Evolutionary conservation across 2,113 vertebrate genomes (phyloP), one percentile per base, ranked within the genome.

Genomic region (Megaleporinus macrocephalus): DNA sequence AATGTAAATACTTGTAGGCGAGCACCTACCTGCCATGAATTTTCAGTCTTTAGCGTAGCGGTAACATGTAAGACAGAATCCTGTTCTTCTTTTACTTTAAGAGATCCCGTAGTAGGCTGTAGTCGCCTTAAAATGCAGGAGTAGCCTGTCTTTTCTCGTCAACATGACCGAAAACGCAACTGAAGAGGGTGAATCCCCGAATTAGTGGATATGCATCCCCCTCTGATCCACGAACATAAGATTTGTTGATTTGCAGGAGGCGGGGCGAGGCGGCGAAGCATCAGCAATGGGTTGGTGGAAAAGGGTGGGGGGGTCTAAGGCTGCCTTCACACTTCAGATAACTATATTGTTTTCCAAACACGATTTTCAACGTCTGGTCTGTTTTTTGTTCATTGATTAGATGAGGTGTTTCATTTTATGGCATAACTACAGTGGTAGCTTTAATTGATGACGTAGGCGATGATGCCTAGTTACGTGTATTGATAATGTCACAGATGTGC

Each of bases 81-180:
- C 30, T 59, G 1, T 24, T 61, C n/a, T 69, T 41, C 33, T 15
- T 74, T 75, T 59, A 75, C 73, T 59, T 73, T 55, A n/a, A n/a
- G 9, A 18, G 6, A 57, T 9, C 10, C 24, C 47, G 14, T 73
- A 51, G 16, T 2, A 47, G 44, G 49, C 12, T 70, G 22, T n/a
- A 70, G 18, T 44, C 33, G 33, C 36, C 11, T 41, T 27, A 27
- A n/a, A 22, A 20, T 22, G 13, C 62, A 20, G 6, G n/a, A 26
- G 57, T 3, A 24, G 5, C n/a, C 6, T 26, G 0, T 24, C n/a
- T 41, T 36, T 44, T 70, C 66, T 14, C 1, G 15, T 36, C 65
- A 36, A 41, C 65, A n/a, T n/a, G 65, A 41, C 33, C 20, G 66
- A 44, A 44, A 69, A 70, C 20, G 66, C 33, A 11, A 1, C 10